These are phyloP conservation scores for Drosophila parthenogenetica DNA, from an alignment of 2,888 invertebrate species.

Conservation along the genomic window DNA sequence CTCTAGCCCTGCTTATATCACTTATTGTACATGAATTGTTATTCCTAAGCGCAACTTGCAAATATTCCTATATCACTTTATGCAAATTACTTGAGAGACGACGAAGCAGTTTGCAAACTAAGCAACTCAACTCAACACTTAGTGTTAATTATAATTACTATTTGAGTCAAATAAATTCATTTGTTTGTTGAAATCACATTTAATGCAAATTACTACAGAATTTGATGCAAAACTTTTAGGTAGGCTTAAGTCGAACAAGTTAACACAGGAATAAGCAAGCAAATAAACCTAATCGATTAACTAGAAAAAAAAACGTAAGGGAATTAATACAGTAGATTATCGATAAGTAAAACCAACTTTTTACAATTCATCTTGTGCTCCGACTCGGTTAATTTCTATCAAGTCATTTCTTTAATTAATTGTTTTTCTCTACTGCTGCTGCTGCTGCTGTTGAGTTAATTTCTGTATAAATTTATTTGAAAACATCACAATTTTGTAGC, in stretches of 20 bases:
- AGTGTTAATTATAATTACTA: constrained; percentile 63
- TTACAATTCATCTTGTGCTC: constrained; percentile 10
- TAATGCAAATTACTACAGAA: not conserved
- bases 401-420: constrained; percentile 77
- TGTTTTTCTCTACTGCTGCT: constrained; percentile 50
- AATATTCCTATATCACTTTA: constrained; percentile 30
- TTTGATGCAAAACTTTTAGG: not conserved
- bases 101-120: constrained; percentile 39
- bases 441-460: constrained; percentile 52
- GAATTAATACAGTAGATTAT: constrained; percentile 10
- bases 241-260: constrained; percentile 9
- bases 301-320: not conserved
- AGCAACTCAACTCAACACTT: constrained; percentile 16
- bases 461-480: constrained; percentile 55
- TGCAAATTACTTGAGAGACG: constrained; percentile 47
- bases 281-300: not conserved
- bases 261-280: not conserved
- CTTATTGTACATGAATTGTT: constrained; percentile 4
- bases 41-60: constrained; percentile 12
- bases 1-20: not conserved
- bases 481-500: constrained; percentile 58
- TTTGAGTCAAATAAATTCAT: constrained; percentile 48
- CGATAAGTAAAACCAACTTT: constrained; percentile 19
- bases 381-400: constrained; percentile 47
- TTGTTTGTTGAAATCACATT: constrained; percentile 33